Evolutionary conservation across 2,888 invertebrate genomes (phyloP), one percentile per base, ranked within the genome.

Genomic region (Augiades crinisus): DNA sequence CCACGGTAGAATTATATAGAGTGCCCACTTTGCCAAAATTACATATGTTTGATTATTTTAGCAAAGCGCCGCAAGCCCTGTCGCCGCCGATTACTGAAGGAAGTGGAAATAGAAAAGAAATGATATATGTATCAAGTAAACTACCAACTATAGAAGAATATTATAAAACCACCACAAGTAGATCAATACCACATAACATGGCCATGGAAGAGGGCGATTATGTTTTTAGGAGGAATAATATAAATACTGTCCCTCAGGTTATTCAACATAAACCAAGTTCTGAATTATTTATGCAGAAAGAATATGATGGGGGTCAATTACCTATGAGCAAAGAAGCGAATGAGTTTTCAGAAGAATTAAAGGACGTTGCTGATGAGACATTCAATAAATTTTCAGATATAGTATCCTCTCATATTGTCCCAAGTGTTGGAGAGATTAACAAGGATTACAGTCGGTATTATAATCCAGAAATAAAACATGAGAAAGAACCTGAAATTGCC

Each of bases 21-120:
- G 70, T 83, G 64, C 62, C 65, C 56, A 75, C 76, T 59, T 63
- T 73, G 59, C 76, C 81, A 61, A 67, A 70, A 72, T 70, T 72
- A 76, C 73, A 73, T 72, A 62, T 74, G 54, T 83, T 81, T 81
- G 76, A 85, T 82, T 72, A 80, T 83, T 88, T 86, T 84, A 86
- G 86, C 78, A 78, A 78, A 78, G 60, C 74, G 67, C 75, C 81
- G 71, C 69, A 84, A 79, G 65, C 70, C 72, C 59, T 84, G 84
- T 64, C 78, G 64, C 58, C 74, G 67, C 56, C 75, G 69, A 57
- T 77, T 75, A 64, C 58, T 64, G 67, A 74, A 73, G 76, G 68
- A 63, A 62, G 67, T 69, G 68, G 72, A 73, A 55, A 62, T 68
- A 73, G 71, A 72, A 70, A 77, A 68, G 67, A 76, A 75, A 60